Conservation (phyloP, 2,888 invertebrate genomes). For the Pyrgus malvae region DNA sequence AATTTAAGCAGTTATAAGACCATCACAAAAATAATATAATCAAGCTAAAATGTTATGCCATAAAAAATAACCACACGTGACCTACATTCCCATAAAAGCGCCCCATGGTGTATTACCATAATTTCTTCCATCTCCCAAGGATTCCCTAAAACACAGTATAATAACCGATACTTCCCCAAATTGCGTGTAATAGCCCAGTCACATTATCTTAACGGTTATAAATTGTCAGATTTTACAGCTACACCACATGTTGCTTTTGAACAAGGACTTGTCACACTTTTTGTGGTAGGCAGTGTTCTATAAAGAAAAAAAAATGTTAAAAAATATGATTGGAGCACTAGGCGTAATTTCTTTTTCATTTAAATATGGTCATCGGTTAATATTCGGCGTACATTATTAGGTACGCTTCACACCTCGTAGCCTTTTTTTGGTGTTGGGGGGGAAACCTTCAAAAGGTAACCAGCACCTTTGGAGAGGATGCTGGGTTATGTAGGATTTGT, state of each 20-base stretch:
- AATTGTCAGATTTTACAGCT: slow-evolving; percentile 47
- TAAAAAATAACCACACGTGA: slow-evolving; percentile 22
- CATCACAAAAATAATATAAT: slow-evolving; percentile 13
- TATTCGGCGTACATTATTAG: no score
- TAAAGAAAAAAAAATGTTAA: no score
- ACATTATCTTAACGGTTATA: slow-evolving; percentile 48
- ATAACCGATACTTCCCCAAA: slow-evolving; percentile 52
- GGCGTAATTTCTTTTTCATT: no score
- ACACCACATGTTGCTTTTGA: slow-evolving; percentile 44
- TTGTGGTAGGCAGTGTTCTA: no score
- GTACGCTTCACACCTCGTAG: no score
- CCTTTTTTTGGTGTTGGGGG: no score
- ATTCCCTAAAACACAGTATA: slow-evolving; percentile 39
- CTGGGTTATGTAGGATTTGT: no score
- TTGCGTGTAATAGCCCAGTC: slow-evolving; percentile 56
- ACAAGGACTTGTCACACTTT: slow-evolving; percentile 5
- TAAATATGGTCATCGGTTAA: no score
- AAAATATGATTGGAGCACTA: no score
- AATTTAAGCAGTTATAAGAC: neutral
- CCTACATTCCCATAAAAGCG: slow-evolving; percentile 23
- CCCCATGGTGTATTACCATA: slow-evolving; percentile 33
- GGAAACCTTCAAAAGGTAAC: no score
- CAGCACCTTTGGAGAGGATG: no score
- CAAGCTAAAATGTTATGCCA: slow-evolving; percentile 11
- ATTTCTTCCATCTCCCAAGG: slow-evolving; percentile 36